Evolutionary conservation across 2,888 invertebrate genomes (phyloP), one percentile per base, ranked within the genome.

Genomic region (Aporophyla nigra): DNA sequence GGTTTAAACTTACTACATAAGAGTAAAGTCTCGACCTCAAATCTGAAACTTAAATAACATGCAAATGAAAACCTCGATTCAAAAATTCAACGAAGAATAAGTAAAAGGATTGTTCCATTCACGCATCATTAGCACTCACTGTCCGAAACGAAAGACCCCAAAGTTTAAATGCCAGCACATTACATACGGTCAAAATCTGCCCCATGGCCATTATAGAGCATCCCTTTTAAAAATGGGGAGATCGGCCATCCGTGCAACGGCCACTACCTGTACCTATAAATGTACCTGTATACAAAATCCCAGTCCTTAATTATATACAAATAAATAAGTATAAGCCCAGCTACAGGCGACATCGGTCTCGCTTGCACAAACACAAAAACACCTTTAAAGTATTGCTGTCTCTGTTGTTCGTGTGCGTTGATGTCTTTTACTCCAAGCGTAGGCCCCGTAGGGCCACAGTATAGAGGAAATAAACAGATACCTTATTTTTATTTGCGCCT

Each of bases 351-450:
- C 90, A 85, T 91, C 90, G 86, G 91, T 96, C 96, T 92, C 93
- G 90, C 93, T 96, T 91, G 89, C 90, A 87, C 95, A 84, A 88
- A 89, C 86, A 89, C 86, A 86, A 91, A 91, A 91, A 89, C 83
- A 71, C 83, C 85, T 87, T 87, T 86, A 80, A 83, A 73, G 77
- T 83, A 77, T 85, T 78, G 85, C 86, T 84, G 84, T 95, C 95
- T 92, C 94, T 87, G 89, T 93, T 88, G 82, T 90, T 87, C 90
- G 85, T 86, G 91, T 91, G 93, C 96, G 96, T 96, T 96, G 95
- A 96, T 94, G 95, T 96, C 96, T 96, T 96, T 96, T 95, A 91
- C 91, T 94, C 91, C 90, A 90, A 91, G 90, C 89, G 91, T 90
- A 87, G 89, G 73, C 78, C 80, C 82, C 90, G 91, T 90, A 87